phyloP scores from a whole-genome alignment of 2,113 vertebrate genomes.

The Tupaia chinensis region DNA sequence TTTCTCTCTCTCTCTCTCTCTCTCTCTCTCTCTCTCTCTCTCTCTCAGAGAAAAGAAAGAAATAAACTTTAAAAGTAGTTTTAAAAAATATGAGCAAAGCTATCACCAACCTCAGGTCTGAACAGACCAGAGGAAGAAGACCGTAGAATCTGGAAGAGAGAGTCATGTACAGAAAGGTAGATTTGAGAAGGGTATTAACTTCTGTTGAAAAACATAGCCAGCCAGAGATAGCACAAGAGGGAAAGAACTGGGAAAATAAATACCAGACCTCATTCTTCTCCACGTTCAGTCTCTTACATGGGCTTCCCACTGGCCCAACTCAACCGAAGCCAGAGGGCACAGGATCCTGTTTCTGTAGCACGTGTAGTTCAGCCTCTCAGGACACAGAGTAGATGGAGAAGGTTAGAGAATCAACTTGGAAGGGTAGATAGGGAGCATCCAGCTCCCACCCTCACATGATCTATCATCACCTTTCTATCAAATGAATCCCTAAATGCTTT shows the following conservation, averaged over 20 bases:
- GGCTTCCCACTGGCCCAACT: not conserved
- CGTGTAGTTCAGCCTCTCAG: not conserved
- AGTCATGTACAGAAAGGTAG: not conserved
- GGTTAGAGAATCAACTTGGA: not conserved
- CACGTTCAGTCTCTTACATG: constrained; percentile 27
- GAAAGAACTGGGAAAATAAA: constrained; percentile 30
- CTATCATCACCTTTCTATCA: not conserved
- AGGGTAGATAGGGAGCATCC: not conserved
- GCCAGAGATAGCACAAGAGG: not conserved
- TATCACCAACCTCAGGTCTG: not conserved
- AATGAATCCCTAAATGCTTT: not conserved
- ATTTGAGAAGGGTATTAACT: not conserved
- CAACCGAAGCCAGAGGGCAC: not conserved
- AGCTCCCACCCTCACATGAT: not conserved
- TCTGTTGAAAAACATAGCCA: not conserved
- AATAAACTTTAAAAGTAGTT: too few relatives aligned
- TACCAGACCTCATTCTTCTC: not conserved
- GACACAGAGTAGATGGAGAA: not conserved
- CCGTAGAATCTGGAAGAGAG: not conserved
- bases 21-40: too few relatives aligned
- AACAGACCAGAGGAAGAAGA: not conserved
- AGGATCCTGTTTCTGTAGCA: not conserved
- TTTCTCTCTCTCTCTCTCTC: too few relatives aligned
- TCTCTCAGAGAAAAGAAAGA: too few relatives aligned
- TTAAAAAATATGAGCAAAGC: not conserved